These are phyloP conservation scores for Spatulosminthurus flaviceps DNA, from an alignment of 2,888 invertebrate species.

Conservation along the genomic window DNA sequence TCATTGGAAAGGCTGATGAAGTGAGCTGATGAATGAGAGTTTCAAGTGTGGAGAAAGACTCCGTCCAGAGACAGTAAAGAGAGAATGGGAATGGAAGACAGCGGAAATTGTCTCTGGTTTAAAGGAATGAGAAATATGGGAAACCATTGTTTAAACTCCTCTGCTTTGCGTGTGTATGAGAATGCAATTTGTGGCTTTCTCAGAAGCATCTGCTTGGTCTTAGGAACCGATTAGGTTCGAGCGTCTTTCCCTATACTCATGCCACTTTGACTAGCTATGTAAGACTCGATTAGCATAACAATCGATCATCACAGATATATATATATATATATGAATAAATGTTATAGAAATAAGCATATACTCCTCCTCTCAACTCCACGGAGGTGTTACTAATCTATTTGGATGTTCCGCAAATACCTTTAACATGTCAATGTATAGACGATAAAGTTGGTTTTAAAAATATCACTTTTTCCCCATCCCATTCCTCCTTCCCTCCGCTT, in stretches of 20 bases:
- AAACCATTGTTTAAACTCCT: slow-evolving; percentile 47
- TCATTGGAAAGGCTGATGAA: slow-evolving; percentile 41
- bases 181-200: slow-evolving; percentile 51
- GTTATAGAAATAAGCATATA: neutral
- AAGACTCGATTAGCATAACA: slow-evolving; percentile 6
- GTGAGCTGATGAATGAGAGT: slow-evolving; percentile 44
- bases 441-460: slow-evolving; percentile 24
- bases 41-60: slow-evolving; percentile 27
- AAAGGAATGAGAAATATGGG: slow-evolving; percentile 45
- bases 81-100: slow-evolving; percentile 29
- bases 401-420: neutral
- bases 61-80: neutral
- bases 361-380: neutral
- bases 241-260: neutral
- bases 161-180: slow-evolving; percentile 37
- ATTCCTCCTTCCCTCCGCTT: neutral
- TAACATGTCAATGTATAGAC: slow-evolving; percentile 2
- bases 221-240: slow-evolving; percentile 48
- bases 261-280: neutral
- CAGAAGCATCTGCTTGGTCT: slow-evolving; percentile 43
- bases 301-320: slow-evolving; percentile 13
- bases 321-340: slow-evolving; percentile 1
- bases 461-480: slow-evolving; percentile 11
- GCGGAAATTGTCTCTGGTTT: slow-evolving; percentile 35
- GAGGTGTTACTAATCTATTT: slow-evolving; percentile 15